These are phyloP conservation scores for Tenualosa ilisha DNA, from an alignment of 2,797 vertebrate species.

Conservation along the genomic window DNA sequence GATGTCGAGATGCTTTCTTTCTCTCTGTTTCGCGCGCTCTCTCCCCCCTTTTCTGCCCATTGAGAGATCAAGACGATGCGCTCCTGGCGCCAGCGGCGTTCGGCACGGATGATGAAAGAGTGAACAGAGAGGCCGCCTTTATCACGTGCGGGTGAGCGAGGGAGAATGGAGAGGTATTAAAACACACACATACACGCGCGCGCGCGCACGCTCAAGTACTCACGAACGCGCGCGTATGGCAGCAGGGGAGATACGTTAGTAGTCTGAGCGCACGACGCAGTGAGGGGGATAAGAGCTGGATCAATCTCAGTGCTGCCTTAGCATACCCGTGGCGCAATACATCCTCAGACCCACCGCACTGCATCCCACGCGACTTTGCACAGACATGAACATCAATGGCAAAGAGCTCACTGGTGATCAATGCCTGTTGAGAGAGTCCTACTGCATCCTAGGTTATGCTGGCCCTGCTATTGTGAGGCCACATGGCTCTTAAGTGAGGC, in stretches of 20 bases:
- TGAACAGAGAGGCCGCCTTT: constrained; percentile 48
- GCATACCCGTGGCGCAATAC: constrained; percentile 30
- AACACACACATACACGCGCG: neutral
- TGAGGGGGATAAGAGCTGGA: constrained; percentile 47
- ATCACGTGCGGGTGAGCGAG: constrained; percentile 51
- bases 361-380: constrained; percentile 34
- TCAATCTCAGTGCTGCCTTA: constrained; percentile 38
- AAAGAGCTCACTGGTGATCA: constrained; percentile 47
- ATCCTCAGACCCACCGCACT: constrained; percentile 20
- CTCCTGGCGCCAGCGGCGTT: constrained; percentile 64
- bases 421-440: constrained; percentile 41
- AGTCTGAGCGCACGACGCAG: constrained; percentile 44
- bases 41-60: constrained; percentile 52
- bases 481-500: neutral
- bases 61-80: constrained; percentile 69
- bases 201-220: constrained; percentile 23
- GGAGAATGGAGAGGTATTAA: constrained; percentile 46
- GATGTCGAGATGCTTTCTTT: constrained; percentile 51
- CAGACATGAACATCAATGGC: constrained; percentile 42
- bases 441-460: constrained; percentile 32
- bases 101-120: constrained; percentile 69
- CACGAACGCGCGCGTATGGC: constrained; percentile 5
- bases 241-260: constrained; percentile 28
- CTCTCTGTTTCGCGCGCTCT: constrained; percentile 26
- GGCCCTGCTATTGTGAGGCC: constrained; percentile 19